Percentiles rank a stretch among this genome's conserved stretches.
phyloP scores from a whole-genome alignment of 2,113 vertebrate species.

The Origma solitaria region DNA sequence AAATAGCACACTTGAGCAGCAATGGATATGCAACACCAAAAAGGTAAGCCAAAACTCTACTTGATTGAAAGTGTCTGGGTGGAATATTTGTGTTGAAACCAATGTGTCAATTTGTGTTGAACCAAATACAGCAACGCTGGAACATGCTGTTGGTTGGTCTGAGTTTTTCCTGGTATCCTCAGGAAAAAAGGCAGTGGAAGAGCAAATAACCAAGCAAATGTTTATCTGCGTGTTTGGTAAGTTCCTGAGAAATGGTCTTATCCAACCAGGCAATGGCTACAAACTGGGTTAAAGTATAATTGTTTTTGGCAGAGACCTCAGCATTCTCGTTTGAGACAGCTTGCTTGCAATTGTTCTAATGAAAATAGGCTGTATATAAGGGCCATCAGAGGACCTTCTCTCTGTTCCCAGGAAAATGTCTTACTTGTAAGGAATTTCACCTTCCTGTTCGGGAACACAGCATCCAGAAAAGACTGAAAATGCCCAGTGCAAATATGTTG shows the following conservation, averaged over 20 bases:
- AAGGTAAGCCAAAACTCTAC: slow-evolving; percentile 25
- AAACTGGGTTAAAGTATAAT: background rate
- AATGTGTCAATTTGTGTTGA: background rate
- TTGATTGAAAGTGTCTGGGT: background rate
- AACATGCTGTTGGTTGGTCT: background rate
- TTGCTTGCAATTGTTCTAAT: background rate
- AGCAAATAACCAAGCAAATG: background rate
- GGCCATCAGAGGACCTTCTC: background rate
- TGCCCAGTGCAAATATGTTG: background rate
- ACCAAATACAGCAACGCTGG: background rate
- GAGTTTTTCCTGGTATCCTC: background rate
- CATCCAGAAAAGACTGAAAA: background rate
- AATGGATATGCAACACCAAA: background rate
- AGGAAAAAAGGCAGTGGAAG: background rate
- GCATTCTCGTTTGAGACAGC: background rate
- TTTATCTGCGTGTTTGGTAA: background rate
- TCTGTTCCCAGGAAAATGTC: background rate
- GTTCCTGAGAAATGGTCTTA: background rate
- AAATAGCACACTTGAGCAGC: background rate
- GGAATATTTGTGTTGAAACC: too few relatives aligned
- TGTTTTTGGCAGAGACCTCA: background rate
- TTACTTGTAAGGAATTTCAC: background rate
- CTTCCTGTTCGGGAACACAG: background rate
- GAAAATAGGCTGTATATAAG: background rate
- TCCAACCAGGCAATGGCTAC: background rate